Conservation (phyloP, 2,113 vertebrate genomes). For the Hippocampus guttulatus region DNA sequence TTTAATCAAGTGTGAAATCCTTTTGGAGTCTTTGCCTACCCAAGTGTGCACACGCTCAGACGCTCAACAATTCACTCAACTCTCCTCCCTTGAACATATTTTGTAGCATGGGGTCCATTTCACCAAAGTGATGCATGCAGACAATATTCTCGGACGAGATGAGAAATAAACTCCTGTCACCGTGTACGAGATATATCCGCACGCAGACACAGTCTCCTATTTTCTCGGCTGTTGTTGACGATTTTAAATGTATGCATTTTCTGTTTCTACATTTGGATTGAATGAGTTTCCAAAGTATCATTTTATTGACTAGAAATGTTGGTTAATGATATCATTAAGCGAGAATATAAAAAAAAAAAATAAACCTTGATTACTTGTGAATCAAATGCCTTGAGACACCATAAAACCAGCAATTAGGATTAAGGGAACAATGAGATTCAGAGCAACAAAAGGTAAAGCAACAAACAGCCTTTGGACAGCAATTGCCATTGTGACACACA, state of each 20-base stretch:
- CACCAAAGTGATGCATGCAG: constrained; percentile 51
- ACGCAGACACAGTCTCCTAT: background rate
- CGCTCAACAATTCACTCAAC: constrained; percentile 45
- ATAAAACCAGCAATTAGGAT: constrained; percentile 57
- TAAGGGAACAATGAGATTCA: constrained; percentile 59
- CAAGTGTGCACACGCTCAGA: constrained; percentile 47
- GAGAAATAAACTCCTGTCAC: constrained; percentile 51
- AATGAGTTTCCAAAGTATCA: constrained; percentile 34
- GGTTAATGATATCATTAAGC: constrained; percentile 45
- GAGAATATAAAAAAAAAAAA: constrained; percentile 24
- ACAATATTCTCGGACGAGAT: constrained; percentile 46
- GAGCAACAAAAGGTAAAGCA: constrained; percentile 39
- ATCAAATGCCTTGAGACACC: constrained; percentile 46
- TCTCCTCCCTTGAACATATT: constrained; percentile 55
- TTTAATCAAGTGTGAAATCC: constrained; percentile 74
- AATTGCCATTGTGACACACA: constrained; percentile 41
- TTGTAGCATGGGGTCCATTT: constrained; percentile 52
- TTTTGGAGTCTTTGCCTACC: constrained; percentile 62
- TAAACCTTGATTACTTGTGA: constrained; percentile 40
- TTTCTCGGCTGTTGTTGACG: constrained; percentile 4
- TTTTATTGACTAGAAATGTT: constrained; percentile 34
- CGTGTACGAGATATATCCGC: constrained; percentile 23
- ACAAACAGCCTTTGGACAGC: constrained; percentile 34
- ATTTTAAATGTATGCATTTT: background rate
- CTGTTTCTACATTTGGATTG: constrained; percentile 19